Conservation (phyloP, 1,140 invertebrate genomes). For the Paralvinella palmiformis region DNA sequence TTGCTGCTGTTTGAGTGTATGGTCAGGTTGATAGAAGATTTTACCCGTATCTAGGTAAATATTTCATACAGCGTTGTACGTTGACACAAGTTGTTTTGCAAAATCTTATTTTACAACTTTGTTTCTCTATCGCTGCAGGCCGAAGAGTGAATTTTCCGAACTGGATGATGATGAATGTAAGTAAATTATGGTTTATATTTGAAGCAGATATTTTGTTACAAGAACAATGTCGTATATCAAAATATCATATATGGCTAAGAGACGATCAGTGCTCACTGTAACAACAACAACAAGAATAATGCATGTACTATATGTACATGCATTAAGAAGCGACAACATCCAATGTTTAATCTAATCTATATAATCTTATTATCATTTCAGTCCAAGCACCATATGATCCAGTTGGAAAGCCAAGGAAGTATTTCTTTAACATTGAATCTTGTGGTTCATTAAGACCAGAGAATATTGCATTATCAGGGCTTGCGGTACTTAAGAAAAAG, state of each 20-base stretch:
- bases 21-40: too few species aligned
- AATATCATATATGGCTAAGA: too few species aligned
- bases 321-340: too few species aligned
- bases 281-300: too few species aligned
- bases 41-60: too few species aligned
- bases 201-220: neutral
- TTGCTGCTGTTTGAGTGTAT: too few species aligned
- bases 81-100: too few species aligned
- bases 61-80: too few species aligned
- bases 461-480: slow-evolving; percentile 93
- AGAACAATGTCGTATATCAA: too few species aligned
- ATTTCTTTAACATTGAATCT: slow-evolving; percentile 94
- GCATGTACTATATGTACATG: too few species aligned
- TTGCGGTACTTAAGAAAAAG: slow-evolving; percentile 90
- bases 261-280: too few species aligned
- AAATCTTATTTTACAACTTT: neutral
- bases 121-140: slow-evolving; percentile 52
- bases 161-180: slow-evolving; percentile 86
- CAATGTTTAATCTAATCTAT: too few species aligned
- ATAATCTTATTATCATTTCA: slow-evolving; percentile 47
- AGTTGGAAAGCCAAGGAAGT: slow-evolving; percentile 93
- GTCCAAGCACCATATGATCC: slow-evolving; percentile 88
- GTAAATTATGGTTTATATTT: slow-evolving; percentile 29
- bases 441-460: slow-evolving; percentile 90
- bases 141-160: slow-evolving; percentile 94